Evolutionary conservation across 2,113 vertebrate species (phyloP), one percentile per base, ranked within the genome.

Genomic region (Gila orcuttii): DNA sequence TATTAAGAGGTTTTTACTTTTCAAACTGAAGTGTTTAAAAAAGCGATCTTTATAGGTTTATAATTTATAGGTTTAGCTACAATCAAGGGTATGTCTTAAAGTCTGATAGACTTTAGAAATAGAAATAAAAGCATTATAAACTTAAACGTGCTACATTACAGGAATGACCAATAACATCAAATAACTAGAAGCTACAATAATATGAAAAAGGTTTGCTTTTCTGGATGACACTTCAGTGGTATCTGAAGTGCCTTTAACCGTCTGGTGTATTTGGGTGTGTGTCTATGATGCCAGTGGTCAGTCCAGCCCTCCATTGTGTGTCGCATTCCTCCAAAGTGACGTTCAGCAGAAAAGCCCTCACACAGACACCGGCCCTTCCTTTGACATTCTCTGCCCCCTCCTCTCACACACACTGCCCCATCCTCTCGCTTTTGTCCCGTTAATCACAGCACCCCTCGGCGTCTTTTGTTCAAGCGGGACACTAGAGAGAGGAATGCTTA

Each of bases 321-420:
- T 84, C 80, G 86, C 93, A 95, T 94, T 95, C 93, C 90, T 93
- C 90, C 76, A 86, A 74, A 90, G 89, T 93, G 93, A 93, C 91
- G 87, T 93, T 91, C 89, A 84, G 90, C 73, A 92, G 90, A 79
- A 36, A 33, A 28, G 33, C 66, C 83, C 42, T 55, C n/a, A 50
- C 57, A 77, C 59, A 31, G 42, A 45, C 59, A 85, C n/a, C 0
- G 62, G 47, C 68, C 83, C 68, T 39, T 79, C 60, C 60, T 28
- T 85, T 78, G 60, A 36, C 71, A 84, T 25, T 25, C 57, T 66
- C 77, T 64, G 8, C 39, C 79, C 79, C 92, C 90, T 93, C 91
- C 90, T 79, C 91, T 85, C 87, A 93, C 92, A 91, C 92, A 93
- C 92, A 92, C 90, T 92, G 90, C 92, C 92, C 92, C 92, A 82